A percentile compares a stretch with the other conserved stretches of the same genome.
Evolutionary conservation across 2,113 vertebrate species (phyloP).

Genomic region (Sialia sialis): DNA sequence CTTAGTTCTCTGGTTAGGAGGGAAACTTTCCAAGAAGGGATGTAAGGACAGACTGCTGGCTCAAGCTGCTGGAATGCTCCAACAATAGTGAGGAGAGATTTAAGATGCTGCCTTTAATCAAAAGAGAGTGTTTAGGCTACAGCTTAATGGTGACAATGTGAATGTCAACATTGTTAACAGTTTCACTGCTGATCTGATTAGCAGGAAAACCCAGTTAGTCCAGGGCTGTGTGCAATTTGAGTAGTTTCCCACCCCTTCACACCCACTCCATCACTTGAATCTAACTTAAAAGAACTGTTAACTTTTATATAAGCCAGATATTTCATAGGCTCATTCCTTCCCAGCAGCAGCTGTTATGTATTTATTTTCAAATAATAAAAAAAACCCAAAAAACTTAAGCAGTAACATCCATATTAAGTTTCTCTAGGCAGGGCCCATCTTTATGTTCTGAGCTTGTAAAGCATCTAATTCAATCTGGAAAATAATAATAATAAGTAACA

Average conservation of each 20-base stretch:
- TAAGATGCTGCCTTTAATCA: slow-evolving; percentile 44
- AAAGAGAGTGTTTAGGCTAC: slow-evolving; percentile 25
- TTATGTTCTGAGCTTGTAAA: slow-evolving; percentile 18
- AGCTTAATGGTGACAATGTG: slow-evolving; percentile 26
- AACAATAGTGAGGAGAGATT: slow-evolving; percentile 14
- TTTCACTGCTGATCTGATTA: slow-evolving; percentile 50
- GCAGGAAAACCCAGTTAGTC: slow-evolving; percentile 1
- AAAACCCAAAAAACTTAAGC: neutral
- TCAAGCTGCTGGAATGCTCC: neutral
- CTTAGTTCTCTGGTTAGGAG: neutral
- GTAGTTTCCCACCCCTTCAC: slow-evolving; percentile 45
- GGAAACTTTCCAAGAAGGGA: slow-evolving; percentile 15
- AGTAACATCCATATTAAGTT: slow-evolving; percentile 31
- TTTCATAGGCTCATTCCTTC: slow-evolving; percentile 5
- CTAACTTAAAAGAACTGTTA: slow-evolving; percentile 40
- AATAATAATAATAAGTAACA: slow-evolving; percentile 43
- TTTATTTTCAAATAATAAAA: slow-evolving; percentile 41
- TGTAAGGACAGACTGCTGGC: neutral
- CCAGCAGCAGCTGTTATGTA: slow-evolving; percentile 28
- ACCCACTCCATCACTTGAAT: slow-evolving; percentile 42
- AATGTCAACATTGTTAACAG: slow-evolving; percentile 45
- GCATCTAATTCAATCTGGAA: slow-evolving; percentile 1
- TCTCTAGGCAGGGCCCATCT: neutral
- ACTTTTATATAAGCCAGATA: slow-evolving; percentile 46
- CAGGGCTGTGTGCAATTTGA: neutral